Evolutionary conservation across 2,888 invertebrate species (phyloP).

Genomic region (Mythimna pallens): DNA sequence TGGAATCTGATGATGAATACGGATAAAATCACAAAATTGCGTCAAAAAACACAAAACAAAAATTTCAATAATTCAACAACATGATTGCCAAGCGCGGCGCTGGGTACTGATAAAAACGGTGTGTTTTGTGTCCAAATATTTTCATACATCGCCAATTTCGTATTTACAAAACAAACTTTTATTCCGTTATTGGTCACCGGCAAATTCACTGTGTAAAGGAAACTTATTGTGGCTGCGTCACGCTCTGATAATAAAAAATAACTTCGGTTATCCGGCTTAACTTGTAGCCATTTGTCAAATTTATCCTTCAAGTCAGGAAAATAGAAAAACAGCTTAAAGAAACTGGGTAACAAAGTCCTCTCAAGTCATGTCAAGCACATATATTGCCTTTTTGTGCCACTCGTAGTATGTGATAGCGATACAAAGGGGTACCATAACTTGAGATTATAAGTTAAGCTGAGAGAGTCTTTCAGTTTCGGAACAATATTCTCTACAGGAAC

Average conservation of each 20-base stretch:
- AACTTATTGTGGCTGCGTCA: constrained; percentile 52
- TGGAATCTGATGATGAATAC: constrained; percentile 3
- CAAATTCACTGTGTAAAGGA: constrained; percentile 36
- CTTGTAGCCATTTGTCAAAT: constrained; percentile 57
- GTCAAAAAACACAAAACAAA: constrained; percentile 9
- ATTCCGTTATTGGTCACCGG: constrained; percentile 42
- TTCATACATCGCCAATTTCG: constrained; percentile 38
- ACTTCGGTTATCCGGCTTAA: constrained; percentile 42
- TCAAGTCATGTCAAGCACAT: constrained; percentile 21
- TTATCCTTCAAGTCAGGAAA: constrained; percentile 34
- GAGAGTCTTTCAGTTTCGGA: neutral
- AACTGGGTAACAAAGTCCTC: constrained; percentile 20
- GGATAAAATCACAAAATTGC: constrained; percentile 7
- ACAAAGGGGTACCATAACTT: constrained; percentile 22
- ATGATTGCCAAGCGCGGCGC: constrained; percentile 23
- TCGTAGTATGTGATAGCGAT: constrained; percentile 7
- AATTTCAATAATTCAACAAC: constrained; percentile 27
- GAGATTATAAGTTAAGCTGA: constrained; percentile 6
- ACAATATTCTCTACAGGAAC: too few relatives aligned
- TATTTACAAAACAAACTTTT: constrained; percentile 40
- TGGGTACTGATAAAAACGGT: constrained; percentile 48
- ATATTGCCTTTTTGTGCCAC: constrained; percentile 23
- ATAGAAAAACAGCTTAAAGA: constrained; percentile 41
- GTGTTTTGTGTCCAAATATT: constrained; percentile 23
- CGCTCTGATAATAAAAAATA: constrained; percentile 57